Conservation (phyloP, 2,113 vertebrate species). For the Rhabdornis inornatus region DNA sequence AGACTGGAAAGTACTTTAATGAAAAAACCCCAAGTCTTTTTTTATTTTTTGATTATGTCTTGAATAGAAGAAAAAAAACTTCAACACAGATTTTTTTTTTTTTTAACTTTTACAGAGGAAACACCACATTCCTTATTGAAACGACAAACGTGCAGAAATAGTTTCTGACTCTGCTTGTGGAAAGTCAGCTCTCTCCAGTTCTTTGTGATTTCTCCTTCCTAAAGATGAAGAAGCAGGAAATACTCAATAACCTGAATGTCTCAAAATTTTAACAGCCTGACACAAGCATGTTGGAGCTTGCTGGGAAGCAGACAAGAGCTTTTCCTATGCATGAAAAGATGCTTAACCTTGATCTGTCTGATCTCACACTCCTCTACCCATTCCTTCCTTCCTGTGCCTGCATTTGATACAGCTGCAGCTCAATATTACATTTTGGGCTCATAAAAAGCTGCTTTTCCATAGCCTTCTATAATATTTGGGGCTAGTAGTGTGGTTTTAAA, state of each 20-base stretch:
- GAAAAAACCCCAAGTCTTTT: background rate
- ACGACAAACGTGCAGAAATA: accelerated
- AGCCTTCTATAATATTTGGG: background rate
- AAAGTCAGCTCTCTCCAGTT: background rate
- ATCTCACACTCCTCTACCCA: background rate
- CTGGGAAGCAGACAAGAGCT: background rate
- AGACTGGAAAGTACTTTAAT: background rate
- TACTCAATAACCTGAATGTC: background rate
- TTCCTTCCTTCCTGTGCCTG: background rate
- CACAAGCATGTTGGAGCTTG: background rate
- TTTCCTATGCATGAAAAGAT: background rate
- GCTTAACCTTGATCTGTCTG: background rate
- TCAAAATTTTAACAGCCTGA: background rate
- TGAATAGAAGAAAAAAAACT: background rate
- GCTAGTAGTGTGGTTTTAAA: background rate
- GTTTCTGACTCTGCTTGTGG: background rate
- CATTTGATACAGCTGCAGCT: background rate
- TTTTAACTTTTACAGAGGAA: background rate
- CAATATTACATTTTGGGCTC: background rate
- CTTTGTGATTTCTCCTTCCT: background rate
- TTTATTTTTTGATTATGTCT: background rate
- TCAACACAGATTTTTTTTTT: background rate
- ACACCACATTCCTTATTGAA: background rate
- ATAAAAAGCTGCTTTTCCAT: background rate
- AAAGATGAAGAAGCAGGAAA: background rate